A percentile compares a stretch with the other conserved stretches of the same genome.
Evolutionary conservation across 2,888 invertebrate species (phyloP).

Genomic region (Allacma fusca): DNA sequence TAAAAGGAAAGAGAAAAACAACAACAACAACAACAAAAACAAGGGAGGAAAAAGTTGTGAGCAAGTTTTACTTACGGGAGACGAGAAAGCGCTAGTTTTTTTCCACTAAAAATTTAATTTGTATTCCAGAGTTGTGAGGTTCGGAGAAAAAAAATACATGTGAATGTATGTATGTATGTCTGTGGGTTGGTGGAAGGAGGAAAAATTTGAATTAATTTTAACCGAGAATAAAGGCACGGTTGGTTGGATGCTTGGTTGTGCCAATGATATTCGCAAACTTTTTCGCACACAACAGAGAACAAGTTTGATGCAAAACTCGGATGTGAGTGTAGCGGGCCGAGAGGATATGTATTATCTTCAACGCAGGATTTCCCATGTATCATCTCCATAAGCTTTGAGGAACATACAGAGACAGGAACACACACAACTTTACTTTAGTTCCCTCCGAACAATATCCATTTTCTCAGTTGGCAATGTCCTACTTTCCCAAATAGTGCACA

Average conservation of each 20-base stretch:
- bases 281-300: conserved; percentile 2
- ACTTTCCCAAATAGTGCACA: not conserved
- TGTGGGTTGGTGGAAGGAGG: not conserved
- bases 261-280: not conserved
- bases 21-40: not conserved
- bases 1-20: not conserved
- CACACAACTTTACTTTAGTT: not conserved
- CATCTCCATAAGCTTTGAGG: not conserved
- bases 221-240: not conserved
- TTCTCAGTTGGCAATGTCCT: not conserved
- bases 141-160: not conserved
- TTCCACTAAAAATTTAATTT: no score
- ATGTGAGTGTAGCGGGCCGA: not conserved
- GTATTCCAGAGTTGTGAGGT: no score
- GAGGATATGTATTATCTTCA: conserved; percentile 1
- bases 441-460: not conserved
- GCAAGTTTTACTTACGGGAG: not conserved
- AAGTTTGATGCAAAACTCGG: not conserved
- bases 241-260: conserved; percentile 9
- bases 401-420: not conserved
- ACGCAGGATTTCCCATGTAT: conserved; percentile 18
- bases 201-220: conserved; percentile 10
- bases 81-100: no score
- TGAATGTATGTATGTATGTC: not conserved
- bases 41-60: not conserved